Percentiles rank a stretch among this genome's conserved stretches.
Evolutionary conservation across 1,140 invertebrate species (phyloP).

Genomic region (Schmidtea mediterranea): DNA sequence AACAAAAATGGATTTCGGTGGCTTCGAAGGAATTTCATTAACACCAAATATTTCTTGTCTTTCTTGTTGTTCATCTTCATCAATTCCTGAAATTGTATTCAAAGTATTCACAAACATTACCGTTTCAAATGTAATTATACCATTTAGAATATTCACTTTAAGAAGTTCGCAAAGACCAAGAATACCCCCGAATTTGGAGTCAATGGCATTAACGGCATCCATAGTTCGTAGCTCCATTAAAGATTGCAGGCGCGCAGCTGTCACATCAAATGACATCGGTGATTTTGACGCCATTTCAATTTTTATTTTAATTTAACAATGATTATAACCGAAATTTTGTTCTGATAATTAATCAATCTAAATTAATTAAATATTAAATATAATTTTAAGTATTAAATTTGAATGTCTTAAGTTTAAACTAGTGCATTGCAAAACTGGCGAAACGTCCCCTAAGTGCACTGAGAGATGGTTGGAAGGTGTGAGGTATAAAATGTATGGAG

Average conservation of each 20-base stretch:
- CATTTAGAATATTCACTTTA: not conserved
- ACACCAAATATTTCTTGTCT: constrained; percentile 41
- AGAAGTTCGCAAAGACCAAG: not conserved
- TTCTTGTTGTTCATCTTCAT: not conserved
- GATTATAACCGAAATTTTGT: too few relatives aligned
- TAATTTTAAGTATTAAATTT: too few relatives aligned
- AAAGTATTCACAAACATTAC: not conserved
- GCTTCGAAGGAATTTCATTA: constrained; percentile 82
- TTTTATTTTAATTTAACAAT: too few relatives aligned
- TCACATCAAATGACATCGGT: too few relatives aligned
- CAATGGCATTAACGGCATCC: not conserved
- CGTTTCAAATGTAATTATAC: not conserved
- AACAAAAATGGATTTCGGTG: constrained; percentile 79
- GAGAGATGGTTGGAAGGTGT: too few relatives aligned
- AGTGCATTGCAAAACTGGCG: too few relatives aligned
- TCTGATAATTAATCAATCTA: too few relatives aligned
- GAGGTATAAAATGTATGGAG: too few relatives aligned
- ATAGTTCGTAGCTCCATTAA: not conserved
- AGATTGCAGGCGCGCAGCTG: not conserved
- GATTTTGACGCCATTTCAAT: too few relatives aligned
- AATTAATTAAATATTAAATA: too few relatives aligned
- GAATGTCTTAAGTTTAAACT: too few relatives aligned
- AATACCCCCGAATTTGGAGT: not conserved
- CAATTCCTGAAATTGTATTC: not conserved
- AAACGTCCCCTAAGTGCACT: too few relatives aligned